These are phyloP conservation scores for Crocidura indochinensis DNA, from an alignment of 2,797 vertebrate genomes.

Conservation along the genomic window DNA sequence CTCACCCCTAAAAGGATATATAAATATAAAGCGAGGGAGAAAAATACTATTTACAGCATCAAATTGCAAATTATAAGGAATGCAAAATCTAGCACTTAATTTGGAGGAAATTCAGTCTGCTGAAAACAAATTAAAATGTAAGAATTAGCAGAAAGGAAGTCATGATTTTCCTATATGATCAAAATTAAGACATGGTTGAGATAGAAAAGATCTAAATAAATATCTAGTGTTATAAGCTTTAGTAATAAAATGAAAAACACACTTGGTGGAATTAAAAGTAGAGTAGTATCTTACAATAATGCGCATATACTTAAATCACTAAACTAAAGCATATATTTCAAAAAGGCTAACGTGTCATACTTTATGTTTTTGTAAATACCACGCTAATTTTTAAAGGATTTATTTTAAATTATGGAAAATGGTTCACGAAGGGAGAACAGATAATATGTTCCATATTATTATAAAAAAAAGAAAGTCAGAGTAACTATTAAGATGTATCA, in stretches of 20 bases:
- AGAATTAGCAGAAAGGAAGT: background rate
- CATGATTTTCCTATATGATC: background rate
- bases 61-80: background rate
- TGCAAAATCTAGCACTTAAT: background rate
- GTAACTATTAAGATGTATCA: background rate
- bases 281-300: background rate
- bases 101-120: background rate
- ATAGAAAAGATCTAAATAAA: background rate
- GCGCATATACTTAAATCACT: background rate
- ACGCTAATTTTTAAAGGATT: background rate
- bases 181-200: background rate
- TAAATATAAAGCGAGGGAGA: constrained; percentile 1
- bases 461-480: background rate
- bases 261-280: background rate
- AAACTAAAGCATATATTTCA: background rate
- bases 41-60: background rate
- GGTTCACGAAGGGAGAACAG: background rate
- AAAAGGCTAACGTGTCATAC: background rate
- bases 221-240: background rate
- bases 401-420: background rate
- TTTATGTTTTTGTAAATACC: background rate
- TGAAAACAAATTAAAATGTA: background rate
- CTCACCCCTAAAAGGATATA: background rate
- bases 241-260: constrained; percentile 31
- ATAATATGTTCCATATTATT: background rate